A percentile compares a stretch with the other conserved stretches of the same genome.
These are phyloP conservation scores for Actenoides lindsayi DNA, from an alignment of 2,113 vertebrate species.

Conservation along the genomic window DNA sequence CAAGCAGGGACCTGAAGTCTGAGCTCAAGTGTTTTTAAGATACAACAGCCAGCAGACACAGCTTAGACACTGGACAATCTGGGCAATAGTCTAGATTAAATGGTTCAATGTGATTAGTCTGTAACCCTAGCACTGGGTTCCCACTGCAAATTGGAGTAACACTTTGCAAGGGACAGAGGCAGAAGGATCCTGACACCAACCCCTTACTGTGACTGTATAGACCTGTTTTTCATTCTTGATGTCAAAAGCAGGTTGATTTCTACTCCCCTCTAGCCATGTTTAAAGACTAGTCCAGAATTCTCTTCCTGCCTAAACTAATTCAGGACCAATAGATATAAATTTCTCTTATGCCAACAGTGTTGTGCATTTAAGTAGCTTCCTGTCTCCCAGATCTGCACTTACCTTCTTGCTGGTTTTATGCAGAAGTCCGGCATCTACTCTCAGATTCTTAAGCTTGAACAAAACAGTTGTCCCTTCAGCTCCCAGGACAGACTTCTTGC, in stretches of 20 bases:
- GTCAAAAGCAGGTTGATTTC: background rate
- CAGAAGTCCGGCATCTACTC: background rate
- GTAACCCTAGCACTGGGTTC: background rate
- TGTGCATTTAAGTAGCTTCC: background rate
- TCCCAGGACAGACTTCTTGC: background rate
- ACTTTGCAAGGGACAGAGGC: background rate
- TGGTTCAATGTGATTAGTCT: background rate
- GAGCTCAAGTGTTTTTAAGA: background rate
- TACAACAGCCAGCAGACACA: background rate
- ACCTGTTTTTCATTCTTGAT: background rate
- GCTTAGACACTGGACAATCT: background rate
- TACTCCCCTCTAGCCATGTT: background rate
- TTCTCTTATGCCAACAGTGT: background rate
- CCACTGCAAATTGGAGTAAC: background rate
- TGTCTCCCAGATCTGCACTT: background rate
- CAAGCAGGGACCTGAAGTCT: background rate
- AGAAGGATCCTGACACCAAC: background rate
- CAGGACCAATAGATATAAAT: background rate
- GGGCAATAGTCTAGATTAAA: background rate
- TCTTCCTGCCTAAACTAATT: background rate
- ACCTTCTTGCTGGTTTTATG: background rate
- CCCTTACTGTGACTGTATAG: background rate
- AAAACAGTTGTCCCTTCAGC: background rate
- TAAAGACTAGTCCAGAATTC: background rate
- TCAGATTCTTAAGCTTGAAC: background rate